A percentile compares a stretch with the other conserved stretches of the same genome.
phyloP scores from a whole-genome alignment of 2,888 invertebrate genomes.

The Cryptops parisi region DNA sequence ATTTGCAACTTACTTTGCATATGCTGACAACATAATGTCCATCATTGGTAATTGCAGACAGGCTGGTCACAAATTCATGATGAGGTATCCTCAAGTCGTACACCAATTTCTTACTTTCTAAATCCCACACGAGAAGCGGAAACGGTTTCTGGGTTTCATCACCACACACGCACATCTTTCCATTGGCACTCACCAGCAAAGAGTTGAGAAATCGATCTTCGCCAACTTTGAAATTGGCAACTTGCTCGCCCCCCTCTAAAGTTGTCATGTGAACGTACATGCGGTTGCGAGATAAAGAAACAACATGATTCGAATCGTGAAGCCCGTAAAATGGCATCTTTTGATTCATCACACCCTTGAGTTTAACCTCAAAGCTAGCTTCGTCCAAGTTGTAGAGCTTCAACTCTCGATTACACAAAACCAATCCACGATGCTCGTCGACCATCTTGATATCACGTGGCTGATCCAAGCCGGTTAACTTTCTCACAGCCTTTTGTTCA shows the following conservation, averaged over 20 bases:
- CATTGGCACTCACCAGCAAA: constrained; percentile 71
- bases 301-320: constrained; percentile 61
- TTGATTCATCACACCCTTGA: constrained; percentile 74
- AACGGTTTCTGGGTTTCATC: constrained; percentile 88
- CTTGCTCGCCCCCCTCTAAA: constrained; percentile 61
- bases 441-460: constrained; percentile 65
- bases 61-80: constrained; percentile 70
- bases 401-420: constrained; percentile 65
- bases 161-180: constrained; percentile 72
- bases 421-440: constrained; percentile 51
- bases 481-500: constrained; percentile 46
- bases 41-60: constrained; percentile 72
- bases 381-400: constrained; percentile 62
- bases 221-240: constrained; percentile 73
- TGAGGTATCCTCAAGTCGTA: constrained; percentile 78
- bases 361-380: constrained; percentile 51
- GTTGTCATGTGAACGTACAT: constrained; percentile 84
- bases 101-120: constrained; percentile 63
- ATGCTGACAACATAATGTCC: constrained; percentile 46
- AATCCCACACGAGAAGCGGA: constrained; percentile 75
- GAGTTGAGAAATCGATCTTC: constrained; percentile 82
- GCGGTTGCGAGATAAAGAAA: constrained; percentile 66
- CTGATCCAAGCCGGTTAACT: constrained; percentile 54
- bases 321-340: constrained; percentile 82
- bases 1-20: constrained; percentile 35